phyloP scores from a whole-genome alignment of 2,797 vertebrate species.

The Tapera naevia region DNA sequence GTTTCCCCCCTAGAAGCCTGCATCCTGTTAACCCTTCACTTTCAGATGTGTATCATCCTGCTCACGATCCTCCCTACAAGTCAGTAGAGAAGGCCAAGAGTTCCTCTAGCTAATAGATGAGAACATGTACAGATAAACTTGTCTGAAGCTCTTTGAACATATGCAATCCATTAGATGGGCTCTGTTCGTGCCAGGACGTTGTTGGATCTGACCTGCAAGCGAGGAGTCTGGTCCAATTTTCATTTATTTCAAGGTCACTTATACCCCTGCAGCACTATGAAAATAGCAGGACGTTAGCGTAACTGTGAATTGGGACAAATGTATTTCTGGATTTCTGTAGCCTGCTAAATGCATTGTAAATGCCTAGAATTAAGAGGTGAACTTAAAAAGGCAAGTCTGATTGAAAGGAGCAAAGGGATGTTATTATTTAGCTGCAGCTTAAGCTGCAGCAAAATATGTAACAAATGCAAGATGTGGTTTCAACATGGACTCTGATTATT shows the following conservation, averaged over 20 bases:
- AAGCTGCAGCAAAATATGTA: neutral
- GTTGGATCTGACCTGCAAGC: neutral
- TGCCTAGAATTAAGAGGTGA: neutral
- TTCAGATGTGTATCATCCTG: neutral
- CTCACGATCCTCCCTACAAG: rapidly evolving
- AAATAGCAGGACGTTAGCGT: rapidly evolving
- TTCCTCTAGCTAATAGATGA: neutral
- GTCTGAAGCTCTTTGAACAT: neutral
- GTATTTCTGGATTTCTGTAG: neutral
- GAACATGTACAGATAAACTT: neutral
- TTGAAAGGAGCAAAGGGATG: neutral
- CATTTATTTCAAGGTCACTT: neutral
- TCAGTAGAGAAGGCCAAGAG: neutral
- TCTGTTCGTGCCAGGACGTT: neutral
- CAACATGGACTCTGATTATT: neutral
- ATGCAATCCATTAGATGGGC: neutral
- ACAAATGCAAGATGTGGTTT: neutral
- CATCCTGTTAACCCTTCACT: neutral
- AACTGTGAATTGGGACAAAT: neutral
- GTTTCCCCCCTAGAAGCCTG: rapidly evolving
- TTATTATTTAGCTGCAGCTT: neutral
- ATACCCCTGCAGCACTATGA: neutral
- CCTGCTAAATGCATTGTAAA: neutral
- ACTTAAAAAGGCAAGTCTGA: neutral
- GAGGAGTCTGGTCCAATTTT: neutral